Conservation (phyloP, 2,113 vertebrate genomes). For the Girardinichthys multiradiatus region DNA sequence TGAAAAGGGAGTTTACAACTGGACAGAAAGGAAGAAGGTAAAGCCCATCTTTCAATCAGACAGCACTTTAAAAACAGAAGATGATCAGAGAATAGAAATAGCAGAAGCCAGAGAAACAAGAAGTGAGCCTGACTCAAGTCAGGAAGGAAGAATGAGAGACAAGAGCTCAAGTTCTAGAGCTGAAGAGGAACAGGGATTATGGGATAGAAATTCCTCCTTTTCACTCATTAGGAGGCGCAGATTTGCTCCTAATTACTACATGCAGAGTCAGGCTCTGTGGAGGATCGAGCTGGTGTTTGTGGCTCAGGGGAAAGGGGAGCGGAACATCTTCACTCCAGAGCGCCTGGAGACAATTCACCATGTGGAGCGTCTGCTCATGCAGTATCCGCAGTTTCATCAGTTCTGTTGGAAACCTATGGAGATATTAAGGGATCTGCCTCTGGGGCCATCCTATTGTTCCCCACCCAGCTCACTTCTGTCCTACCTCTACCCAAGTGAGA, state of each 20-base stretch:
- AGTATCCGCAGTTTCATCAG: constrained; percentile 91
- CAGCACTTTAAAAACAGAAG: not conserved
- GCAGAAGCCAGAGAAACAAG: constrained; percentile 18
- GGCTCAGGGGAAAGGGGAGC: constrained; percentile 87
- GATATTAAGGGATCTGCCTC: constrained; percentile 89
- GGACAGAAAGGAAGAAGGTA: constrained; percentile 42
- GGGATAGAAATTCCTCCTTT: constrained; percentile 28
- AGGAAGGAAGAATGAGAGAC: not conserved
- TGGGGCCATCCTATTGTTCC: constrained; percentile 94
- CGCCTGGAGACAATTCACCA: constrained; percentile 91
- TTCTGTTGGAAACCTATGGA: constrained; percentile 98
- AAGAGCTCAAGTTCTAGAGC: constrained; percentile 17
- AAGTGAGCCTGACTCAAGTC: constrained; percentile 18
- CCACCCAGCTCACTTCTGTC: constrained; percentile 93
- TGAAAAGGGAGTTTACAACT: constrained; percentile 36
- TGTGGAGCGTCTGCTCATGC: constrained; percentile 93
- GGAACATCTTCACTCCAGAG: constrained; percentile 96
- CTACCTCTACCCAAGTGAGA: constrained; percentile 95
- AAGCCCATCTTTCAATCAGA: constrained; percentile 61
- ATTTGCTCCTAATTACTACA: constrained; percentile 84
- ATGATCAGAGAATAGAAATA: constrained; percentile 21
- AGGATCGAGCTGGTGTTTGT: constrained; percentile 96
- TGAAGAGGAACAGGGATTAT: constrained; percentile 9
- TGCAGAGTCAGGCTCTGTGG: constrained; percentile 93
- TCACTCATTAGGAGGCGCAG: constrained; percentile 60